Evolutionary conservation across 2,888 invertebrate species (phyloP).

Genomic region (Rhagonycha lutea): DNA sequence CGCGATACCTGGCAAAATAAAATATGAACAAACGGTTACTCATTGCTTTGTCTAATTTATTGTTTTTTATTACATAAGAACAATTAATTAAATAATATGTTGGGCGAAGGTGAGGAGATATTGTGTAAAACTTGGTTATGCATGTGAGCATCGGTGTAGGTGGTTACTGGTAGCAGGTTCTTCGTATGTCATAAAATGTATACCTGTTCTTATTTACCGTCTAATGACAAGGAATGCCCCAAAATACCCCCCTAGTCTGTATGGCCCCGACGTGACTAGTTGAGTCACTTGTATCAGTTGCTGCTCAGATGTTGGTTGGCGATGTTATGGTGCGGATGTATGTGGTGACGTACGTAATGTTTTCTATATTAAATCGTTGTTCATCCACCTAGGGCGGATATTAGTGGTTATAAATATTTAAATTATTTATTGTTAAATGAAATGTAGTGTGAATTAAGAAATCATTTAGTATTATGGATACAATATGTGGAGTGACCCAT

Average conservation of each 20-base stretch:
- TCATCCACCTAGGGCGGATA: not conserved
- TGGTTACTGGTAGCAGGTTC: constrained; percentile 25
- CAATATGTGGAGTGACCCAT: constrained; percentile 30
- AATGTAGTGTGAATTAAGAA: not conserved
- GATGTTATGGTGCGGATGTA: not conserved
- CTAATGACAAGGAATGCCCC: not conserved
- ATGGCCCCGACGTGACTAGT: constrained; percentile 5
- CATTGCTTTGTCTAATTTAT: not conserved
- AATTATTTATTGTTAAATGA: not conserved
- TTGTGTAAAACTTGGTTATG: not conserved
- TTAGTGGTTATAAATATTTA: not conserved
- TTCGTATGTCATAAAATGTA: constrained; percentile 21
- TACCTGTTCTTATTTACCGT: constrained; percentile 11
- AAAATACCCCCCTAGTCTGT: constrained; percentile 13
- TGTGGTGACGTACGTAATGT: not conserved
- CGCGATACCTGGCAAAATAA: not conserved
- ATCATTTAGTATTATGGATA: constrained; percentile 27
- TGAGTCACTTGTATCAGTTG: constrained; percentile 7
- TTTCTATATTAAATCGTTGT: not conserved
- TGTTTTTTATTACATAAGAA: not conserved
- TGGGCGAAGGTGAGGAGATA: not conserved
- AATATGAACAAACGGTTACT: not conserved
- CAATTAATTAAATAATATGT: not conserved
- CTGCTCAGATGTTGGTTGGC: not conserved
- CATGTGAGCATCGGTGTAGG: not conserved